Evolutionary conservation across 2,113 vertebrate genomes (phyloP).

Genomic region (Hassar affinis): DNA sequence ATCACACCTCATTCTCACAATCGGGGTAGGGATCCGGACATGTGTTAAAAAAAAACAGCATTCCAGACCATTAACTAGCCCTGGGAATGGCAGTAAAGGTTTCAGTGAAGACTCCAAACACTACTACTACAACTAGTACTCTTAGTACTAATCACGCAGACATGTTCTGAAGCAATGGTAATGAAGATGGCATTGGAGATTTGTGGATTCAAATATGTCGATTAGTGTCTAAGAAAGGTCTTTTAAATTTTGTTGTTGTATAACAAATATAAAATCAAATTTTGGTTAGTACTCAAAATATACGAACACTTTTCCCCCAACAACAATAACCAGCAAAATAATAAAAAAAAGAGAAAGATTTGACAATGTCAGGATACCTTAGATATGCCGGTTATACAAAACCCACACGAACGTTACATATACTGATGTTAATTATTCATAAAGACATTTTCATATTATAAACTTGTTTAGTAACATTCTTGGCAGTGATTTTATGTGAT

Average conservation of each 20-base stretch:
- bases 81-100: slow-evolving; percentile 9
- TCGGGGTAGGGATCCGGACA: slow-evolving; percentile 5
- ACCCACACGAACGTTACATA: neutral
- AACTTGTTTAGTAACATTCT: neutral
- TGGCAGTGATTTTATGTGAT: neutral
- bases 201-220: neutral
- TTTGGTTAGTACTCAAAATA: neutral
- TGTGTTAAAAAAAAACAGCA: slow-evolving; percentile 16
- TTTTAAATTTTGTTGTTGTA: neutral
- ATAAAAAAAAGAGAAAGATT: neutral
- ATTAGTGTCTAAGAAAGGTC: neutral
- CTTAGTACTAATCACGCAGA: neutral
- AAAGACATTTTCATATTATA: neutral
- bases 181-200: neutral
- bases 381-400: neutral
- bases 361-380: neutral
- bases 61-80: slow-evolving; percentile 16
- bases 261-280: no score
- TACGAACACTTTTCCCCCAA: neutral
- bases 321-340: neutral
- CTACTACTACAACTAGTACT: no score
- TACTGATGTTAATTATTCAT: neutral
- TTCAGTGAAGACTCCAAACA: slow-evolving; percentile 21
- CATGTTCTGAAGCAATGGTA: neutral
- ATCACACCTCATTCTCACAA: slow-evolving; percentile 46